A percentile compares a stretch with the other conserved stretches of the same genome.
These are phyloP conservation scores for Aradus depressus DNA, from an alignment of 2,888 invertebrate species.

Conservation along the genomic window DNA sequence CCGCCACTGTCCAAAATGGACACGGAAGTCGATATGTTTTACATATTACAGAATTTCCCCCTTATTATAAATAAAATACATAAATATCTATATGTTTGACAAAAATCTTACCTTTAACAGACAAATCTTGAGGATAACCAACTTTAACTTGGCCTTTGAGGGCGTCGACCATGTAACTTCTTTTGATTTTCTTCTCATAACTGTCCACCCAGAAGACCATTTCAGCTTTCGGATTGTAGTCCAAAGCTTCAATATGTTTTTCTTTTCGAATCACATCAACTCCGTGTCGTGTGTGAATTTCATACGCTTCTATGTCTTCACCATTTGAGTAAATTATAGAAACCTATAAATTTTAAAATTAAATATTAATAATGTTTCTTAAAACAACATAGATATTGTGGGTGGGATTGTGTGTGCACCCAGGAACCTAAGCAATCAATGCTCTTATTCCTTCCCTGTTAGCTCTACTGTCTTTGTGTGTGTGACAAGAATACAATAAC, in stretches of 20 bases:
- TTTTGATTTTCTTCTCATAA: conserved; percentile 77
- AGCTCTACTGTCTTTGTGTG: no score
- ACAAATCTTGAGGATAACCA: conserved; percentile 76
- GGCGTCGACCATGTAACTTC: conserved; percentile 80
- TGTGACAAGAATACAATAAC: no score
- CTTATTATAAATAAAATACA: no score
- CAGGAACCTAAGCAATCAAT: no score
- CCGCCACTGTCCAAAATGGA: no score
- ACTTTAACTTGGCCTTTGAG: conserved; percentile 62
- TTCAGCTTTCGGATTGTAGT: conserved; percentile 71
- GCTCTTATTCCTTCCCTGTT: no score
- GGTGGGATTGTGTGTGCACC: no score
- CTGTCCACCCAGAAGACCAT: conserved; percentile 95
- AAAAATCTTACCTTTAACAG: conserved; percentile 48
- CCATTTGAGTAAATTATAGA: conserved; percentile 32
- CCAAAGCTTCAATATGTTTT: conserved; percentile 81
- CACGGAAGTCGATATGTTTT: no score
- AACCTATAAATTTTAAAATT: conserved; percentile 20
- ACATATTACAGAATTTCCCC: no score
- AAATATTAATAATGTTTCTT: neutral
- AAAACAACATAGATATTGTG: conserved; percentile 1
- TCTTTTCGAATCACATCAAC: conserved; percentile 70
- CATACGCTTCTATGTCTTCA: conserved; percentile 69
- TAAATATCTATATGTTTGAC: neutral
- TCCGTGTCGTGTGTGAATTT: conserved; percentile 50